phyloP scores from a whole-genome alignment of 1,140 invertebrate species.

The Heliconius melpomene region DNA sequence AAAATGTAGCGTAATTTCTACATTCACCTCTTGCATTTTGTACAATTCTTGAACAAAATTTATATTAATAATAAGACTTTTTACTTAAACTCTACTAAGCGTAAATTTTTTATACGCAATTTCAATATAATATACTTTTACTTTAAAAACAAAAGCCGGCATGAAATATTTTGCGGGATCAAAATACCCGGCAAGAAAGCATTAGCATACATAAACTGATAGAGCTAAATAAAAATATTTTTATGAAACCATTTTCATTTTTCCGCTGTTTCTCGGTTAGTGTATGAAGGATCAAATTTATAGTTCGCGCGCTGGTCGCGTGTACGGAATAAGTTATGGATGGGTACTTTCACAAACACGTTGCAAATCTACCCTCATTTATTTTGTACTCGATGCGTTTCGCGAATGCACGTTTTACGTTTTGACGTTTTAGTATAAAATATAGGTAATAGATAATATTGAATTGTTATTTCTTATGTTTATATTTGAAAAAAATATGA shows the following conservation, averaged over 20 bases:
- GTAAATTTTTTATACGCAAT: too few species aligned
- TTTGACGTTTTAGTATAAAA: slow-evolving; percentile 5
- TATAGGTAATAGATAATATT: slow-evolving; percentile 5
- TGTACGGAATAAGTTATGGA: slow-evolving; percentile 57
- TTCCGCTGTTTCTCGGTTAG: slow-evolving; percentile 18
- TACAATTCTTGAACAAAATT: too few species aligned
- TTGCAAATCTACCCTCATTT: slow-evolving; percentile 44
- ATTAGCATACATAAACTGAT: slow-evolving; percentile 4
- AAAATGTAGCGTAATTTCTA: too few species aligned
- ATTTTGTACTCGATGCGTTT: slow-evolving; percentile 28
- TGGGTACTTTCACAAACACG: slow-evolving; percentile 63
- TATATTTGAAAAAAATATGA: too few species aligned
- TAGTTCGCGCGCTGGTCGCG: slow-evolving; percentile 52
- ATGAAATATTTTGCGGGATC: not conserved
- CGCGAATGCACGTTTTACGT: slow-evolving; percentile 26
- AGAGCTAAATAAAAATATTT: not conserved
- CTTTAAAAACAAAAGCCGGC: not conserved
- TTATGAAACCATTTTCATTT: slow-evolving; percentile 8
- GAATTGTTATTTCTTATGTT: not conserved
- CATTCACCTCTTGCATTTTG: too few species aligned
- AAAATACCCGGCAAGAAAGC: not conserved
- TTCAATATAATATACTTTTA: not conserved
- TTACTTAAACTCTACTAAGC: too few species aligned
- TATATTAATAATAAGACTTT: too few species aligned
- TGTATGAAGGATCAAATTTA: slow-evolving; percentile 24